These are phyloP conservation scores for Heliornis fulica DNA, from an alignment of 2,113 vertebrate species.

Conservation along the genomic window DNA sequence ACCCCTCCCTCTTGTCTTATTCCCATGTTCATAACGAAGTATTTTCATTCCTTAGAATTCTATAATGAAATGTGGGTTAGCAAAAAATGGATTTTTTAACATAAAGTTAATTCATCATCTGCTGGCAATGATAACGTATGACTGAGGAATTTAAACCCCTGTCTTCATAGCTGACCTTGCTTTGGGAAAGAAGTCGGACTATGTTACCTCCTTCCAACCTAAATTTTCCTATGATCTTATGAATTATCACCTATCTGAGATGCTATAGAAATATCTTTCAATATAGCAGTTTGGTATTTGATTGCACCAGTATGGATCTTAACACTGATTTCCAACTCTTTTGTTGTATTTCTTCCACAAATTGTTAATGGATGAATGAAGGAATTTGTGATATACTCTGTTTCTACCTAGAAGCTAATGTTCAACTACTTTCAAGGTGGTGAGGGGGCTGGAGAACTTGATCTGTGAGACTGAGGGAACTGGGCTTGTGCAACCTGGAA, in stretches of 20 bases:
- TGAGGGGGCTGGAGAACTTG: neutral
- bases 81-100: neutral
- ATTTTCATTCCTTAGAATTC: slow-evolving; percentile 3
- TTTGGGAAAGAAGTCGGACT: neutral
- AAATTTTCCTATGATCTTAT: neutral
- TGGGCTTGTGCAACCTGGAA: neutral
- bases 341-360: neutral
- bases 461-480: neutral
- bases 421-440: neutral
- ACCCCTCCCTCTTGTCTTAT: slow-evolving; percentile 23
- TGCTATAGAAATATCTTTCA: neutral
- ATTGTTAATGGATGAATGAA: neutral
- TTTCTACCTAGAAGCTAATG: neutral
- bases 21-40: slow-evolving; percentile 3
- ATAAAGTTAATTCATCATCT: neutral
- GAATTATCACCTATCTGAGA: neutral
- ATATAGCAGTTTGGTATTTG: neutral
- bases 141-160: neutral
- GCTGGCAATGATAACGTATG: neutral
- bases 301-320: neutral
- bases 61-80: neutral
- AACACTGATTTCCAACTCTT: neutral
- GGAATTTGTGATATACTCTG: neutral
- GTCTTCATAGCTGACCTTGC: neutral
- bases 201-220: neutral